These are phyloP conservation scores for Rosalia funebris DNA, from an alignment of 2,888 invertebrate genomes.

Conservation along the genomic window DNA sequence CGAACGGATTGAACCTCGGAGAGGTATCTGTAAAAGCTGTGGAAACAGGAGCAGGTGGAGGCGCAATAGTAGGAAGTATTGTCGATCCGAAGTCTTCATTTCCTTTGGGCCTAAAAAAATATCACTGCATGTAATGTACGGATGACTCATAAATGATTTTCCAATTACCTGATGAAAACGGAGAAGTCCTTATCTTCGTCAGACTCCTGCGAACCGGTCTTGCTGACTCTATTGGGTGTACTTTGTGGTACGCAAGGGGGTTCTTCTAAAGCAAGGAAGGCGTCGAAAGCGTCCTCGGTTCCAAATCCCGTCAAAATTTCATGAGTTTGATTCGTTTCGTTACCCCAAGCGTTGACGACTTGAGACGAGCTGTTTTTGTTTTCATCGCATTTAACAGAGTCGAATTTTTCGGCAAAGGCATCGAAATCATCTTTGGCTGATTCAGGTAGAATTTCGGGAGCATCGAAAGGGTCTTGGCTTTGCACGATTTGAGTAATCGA, in stretches of 20 bases:
- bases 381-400: conserved; percentile 70
- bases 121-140: no score
- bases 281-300: conserved; percentile 80
- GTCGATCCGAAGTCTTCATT: conserved; percentile 65
- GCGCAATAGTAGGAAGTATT: conserved; percentile 82
- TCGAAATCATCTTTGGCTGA: conserved; percentile 75
- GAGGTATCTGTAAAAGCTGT: conserved; percentile 69
- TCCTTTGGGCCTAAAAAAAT: conserved; percentile 66
- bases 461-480: conserved; percentile 1
- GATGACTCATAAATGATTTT: no score
- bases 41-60: conserved; percentile 69
- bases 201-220: conserved; percentile 79
- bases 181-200: conserved; percentile 82
- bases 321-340: conserved; percentile 42
- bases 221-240: conserved; percentile 71
- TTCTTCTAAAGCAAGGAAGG: conserved; percentile 82
- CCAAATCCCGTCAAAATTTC: conserved; percentile 70
- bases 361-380: conserved; percentile 62
- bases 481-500: not conserved
- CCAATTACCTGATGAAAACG: conserved; percentile 78
- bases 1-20: conserved; percentile 82
- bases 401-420: conserved; percentile 90
- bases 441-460: not conserved
- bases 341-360: conserved; percentile 61
- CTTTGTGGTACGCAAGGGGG: conserved; percentile 75